Conservation (phyloP, 2,888 invertebrate species). For the Nezara viridula region DNA sequence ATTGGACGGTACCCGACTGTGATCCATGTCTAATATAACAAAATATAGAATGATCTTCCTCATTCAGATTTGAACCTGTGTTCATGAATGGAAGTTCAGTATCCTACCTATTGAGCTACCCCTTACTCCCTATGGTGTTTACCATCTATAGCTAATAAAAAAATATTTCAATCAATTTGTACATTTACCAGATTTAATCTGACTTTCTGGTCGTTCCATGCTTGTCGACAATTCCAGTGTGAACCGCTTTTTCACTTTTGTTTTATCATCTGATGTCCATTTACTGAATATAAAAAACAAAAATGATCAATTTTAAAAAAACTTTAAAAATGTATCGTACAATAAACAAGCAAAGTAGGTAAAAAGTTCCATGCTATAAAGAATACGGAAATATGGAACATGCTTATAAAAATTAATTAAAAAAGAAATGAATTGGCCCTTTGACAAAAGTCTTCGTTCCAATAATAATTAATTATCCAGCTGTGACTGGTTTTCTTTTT, state of each 20-base stretch:
- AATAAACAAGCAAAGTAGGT: constrained; percentile 15
- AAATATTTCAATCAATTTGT: neutral
- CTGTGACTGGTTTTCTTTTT: constrained; percentile 43
- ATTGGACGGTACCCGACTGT: no score
- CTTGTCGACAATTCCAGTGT: constrained; percentile 78
- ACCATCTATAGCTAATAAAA: neutral
- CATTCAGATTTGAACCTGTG: no score
- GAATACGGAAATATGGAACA: constrained; percentile 43
- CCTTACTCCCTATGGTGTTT: no score
- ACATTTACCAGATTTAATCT: constrained; percentile 52
- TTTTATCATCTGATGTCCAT: constrained; percentile 81
- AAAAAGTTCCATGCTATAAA: constrained; percentile 21
- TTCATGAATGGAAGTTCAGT: no score
- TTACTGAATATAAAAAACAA: constrained; percentile 60
- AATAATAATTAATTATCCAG: constrained; percentile 19
- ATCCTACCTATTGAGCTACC: no score
- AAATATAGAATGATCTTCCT: no score
- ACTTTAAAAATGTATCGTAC: neutral
- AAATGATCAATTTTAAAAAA: neutral
- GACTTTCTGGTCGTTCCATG: constrained; percentile 66
- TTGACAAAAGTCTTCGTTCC: constrained; percentile 57
- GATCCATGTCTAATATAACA: no score
- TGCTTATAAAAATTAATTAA: constrained; percentile 42
- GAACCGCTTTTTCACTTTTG: constrained; percentile 81
- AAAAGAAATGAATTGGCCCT: constrained; percentile 52